Evolutionary conservation across 2,113 vertebrate species (phyloP).

Genomic region (Eonycteris spelaea): DNA sequence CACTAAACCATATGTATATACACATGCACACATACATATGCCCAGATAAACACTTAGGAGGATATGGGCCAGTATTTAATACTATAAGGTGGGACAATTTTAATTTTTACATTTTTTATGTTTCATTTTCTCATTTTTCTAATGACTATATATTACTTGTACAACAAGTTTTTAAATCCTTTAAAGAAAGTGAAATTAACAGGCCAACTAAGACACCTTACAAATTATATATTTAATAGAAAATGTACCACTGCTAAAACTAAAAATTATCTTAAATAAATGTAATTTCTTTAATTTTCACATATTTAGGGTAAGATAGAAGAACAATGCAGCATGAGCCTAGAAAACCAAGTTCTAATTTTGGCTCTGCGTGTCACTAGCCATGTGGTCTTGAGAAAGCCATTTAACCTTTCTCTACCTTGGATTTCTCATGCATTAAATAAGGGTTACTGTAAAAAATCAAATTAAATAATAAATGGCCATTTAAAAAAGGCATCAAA

Average conservation of each 20-base stretch:
- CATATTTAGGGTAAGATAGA: background rate
- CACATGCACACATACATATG: background rate
- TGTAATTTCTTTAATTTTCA: constrained; percentile 18
- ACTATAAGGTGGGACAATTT: background rate
- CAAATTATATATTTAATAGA: background rate
- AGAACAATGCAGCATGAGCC: background rate
- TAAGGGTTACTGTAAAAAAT: background rate
- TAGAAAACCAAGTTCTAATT: background rate
- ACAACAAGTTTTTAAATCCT: constrained; percentile 28
- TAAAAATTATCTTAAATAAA: constrained; percentile 23
- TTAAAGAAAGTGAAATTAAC: constrained; percentile 29
- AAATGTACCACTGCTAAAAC: background rate
- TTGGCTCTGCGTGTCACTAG: background rate
- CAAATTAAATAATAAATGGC: constrained; percentile 35
- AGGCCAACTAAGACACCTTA: background rate
- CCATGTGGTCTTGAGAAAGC: background rate
- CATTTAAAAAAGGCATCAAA: constrained; percentile 17
- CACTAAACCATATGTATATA: background rate
- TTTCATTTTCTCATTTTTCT: constrained; percentile 28
- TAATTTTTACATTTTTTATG: background rate
- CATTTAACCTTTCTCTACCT: constrained; percentile 7
- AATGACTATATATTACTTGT: background rate
- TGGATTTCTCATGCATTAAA: constrained; percentile 27
- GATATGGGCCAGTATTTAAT: background rate
- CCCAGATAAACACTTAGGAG: background rate